These are phyloP conservation scores for Buathra laborator DNA, from an alignment of 2,888 invertebrate species.

Conservation along the genomic window DNA sequence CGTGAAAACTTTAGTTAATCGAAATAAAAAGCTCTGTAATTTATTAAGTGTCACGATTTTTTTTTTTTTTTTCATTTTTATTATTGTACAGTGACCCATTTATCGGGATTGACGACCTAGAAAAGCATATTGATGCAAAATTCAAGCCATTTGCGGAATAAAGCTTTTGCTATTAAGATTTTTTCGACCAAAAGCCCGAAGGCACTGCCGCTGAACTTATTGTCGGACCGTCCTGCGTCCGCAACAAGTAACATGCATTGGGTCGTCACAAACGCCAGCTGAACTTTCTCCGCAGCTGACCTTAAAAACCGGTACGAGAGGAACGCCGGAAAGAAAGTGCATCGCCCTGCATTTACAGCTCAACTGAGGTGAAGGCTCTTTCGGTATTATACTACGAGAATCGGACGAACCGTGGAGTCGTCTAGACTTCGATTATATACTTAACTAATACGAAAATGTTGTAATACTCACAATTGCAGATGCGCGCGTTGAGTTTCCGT, in stretches of 20 bases:
- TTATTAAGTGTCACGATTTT: neutral
- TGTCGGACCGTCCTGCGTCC: constrained; percentile 29
- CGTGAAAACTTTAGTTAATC: neutral
- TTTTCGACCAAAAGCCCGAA: neutral
- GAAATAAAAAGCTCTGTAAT: neutral
- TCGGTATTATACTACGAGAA: constrained; percentile 25
- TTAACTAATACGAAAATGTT: neutral
- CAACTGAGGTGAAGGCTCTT: constrained; percentile 47
- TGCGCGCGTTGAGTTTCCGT: too few species aligned
- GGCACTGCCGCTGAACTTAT: constrained; percentile 22
- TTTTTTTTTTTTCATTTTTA: constrained; percentile 1
- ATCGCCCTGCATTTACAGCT: constrained; percentile 72
- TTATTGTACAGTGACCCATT: neutral
- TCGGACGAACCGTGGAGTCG: neutral
- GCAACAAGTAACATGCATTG: constrained; percentile 36
- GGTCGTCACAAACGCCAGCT: constrained; percentile 56
- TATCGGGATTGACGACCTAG: neutral
- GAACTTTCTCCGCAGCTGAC: constrained; percentile 78
- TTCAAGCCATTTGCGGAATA: neutral
- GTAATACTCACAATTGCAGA: neutral
- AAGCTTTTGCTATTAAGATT: neutral
- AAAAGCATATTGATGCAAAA: neutral
- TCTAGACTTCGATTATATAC: neutral
- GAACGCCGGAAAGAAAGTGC: constrained; percentile 76
- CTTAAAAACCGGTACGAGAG: constrained; percentile 76